Evolutionary conservation across 1,140 invertebrate genomes (phyloP).

Genomic region (Philopotamus ludificatus): DNA sequence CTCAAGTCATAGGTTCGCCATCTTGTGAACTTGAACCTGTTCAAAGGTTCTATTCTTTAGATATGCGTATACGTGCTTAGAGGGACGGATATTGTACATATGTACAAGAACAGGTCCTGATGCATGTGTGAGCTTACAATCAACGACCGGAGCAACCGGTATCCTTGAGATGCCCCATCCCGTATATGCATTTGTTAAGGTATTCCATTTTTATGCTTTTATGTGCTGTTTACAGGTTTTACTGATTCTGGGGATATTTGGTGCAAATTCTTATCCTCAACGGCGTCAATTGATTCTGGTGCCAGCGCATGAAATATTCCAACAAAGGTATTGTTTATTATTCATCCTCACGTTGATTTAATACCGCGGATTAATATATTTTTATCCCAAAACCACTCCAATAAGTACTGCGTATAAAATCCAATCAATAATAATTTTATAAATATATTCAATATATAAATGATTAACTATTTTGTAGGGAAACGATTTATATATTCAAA

Average conservation of each 20-base stretch:
- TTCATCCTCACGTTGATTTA: too few relatives aligned
- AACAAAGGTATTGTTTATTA: neutral
- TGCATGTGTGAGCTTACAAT: neutral
- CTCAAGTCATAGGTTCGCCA: neutral
- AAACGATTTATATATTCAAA: too few relatives aligned
- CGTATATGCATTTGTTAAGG: too few relatives aligned
- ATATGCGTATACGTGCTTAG: neutral
- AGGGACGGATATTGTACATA: neutral
- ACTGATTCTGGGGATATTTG: neutral
- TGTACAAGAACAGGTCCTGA: too few relatives aligned
- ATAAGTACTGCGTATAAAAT: too few relatives aligned
- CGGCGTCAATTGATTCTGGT: neutral
- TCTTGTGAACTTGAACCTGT: neutral
- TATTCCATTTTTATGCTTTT: neutral
- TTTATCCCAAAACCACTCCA: too few relatives aligned
- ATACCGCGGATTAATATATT: too few relatives aligned
- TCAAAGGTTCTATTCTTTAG: neutral
- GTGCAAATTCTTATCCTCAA: neutral
- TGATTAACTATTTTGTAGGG: too few relatives aligned
- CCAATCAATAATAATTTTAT: too few relatives aligned
- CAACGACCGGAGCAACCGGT: neutral
- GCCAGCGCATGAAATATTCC: neutral
- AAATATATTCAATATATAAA: too few relatives aligned
- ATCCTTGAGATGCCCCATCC: too few relatives aligned
- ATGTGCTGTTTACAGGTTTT: neutral